Evolutionary conservation across 2,888 invertebrate genomes (phyloP), one percentile per base, ranked within the genome.

Genomic region (Rhyacophila evoluta): DNA sequence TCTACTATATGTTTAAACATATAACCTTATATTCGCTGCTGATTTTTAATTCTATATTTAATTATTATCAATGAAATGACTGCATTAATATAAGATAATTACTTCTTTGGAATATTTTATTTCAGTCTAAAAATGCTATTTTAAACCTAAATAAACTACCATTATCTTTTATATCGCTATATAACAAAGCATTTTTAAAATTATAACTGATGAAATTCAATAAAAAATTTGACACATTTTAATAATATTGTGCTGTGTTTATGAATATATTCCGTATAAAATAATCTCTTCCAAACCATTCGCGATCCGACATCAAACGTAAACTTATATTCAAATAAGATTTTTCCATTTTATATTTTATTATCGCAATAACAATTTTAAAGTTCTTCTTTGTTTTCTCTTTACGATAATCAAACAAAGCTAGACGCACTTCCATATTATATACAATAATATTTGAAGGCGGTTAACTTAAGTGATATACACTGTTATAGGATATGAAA

Each of bases 81-180:
- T 12, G 19, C 2, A 69, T 10, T 29, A 25, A 12, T 15, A 12
- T 12, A 12, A 41, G n/a, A 12, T 28, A 12, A 25, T 69, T 12
- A 69, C 29, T 69, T 69, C 69, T 69, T 69, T 69, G 69, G 69
- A 69, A 69, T 69, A 69, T 69, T 69, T 69, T 33, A 69, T 15
- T 28, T 69, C 69, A 69, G 69, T 69, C 69, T 69, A 69, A 69
- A 29, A n/a, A 69, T 69, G 33, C 69, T 69, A 28, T 29, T 69
- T 55, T 55, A 55, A 55, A 55, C 25, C 19, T 55, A 55, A 55
- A 55, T 19, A 19, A 55, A 5, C 55, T 55, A n/a, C n/a, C 28
- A 29, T 10, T 2, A 27, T 11, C 12, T 11, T 70, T 29, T 8
- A 68, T 10, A 68, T 6, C 12, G 15, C 12, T 15, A 70, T 70